These are phyloP conservation scores for Grammomys dolichurus DNA, from an alignment of 2,113 vertebrate genomes.

Conservation along the genomic window DNA sequence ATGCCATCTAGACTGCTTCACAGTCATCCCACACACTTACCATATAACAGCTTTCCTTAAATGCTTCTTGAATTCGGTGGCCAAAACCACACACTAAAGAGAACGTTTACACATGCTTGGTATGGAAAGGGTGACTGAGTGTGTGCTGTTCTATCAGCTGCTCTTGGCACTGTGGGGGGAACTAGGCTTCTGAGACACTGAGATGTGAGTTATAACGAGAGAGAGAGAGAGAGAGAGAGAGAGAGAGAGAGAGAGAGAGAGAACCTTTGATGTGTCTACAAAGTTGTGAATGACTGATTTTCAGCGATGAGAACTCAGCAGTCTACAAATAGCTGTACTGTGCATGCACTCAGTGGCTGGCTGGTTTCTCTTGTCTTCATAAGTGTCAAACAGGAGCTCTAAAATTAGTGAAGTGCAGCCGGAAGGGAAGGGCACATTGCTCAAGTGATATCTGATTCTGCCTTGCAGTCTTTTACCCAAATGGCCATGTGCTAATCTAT, in stretches of 20 bases:
- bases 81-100: constrained; percentile 70
- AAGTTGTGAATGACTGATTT: background rate
- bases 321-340: background rate
- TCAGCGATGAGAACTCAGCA: background rate
- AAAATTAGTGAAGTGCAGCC: background rate
- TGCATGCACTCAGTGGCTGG: background rate
- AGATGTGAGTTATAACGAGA: too few species aligned
- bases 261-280: background rate
- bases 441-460: background rate
- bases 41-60: constrained; percentile 40
- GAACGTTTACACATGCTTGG: constrained; percentile 50
- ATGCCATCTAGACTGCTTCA: constrained; percentile 4
- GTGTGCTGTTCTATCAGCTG: constrained; percentile 48
- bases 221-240: background rate
- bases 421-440: background rate
- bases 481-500: background rate
- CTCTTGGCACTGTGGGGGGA: constrained; percentile 29
- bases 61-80: constrained; percentile 53
- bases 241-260: too few species aligned
- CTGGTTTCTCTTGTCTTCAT: constrained; percentile 4
- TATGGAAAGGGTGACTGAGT: background rate
- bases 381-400: constrained; percentile 13
- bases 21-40: background rate
- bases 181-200: too few species aligned
- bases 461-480: background rate